Evolutionary conservation across 1,140 invertebrate genomes (phyloP).

Genomic region (Maniola jurtina): DNA sequence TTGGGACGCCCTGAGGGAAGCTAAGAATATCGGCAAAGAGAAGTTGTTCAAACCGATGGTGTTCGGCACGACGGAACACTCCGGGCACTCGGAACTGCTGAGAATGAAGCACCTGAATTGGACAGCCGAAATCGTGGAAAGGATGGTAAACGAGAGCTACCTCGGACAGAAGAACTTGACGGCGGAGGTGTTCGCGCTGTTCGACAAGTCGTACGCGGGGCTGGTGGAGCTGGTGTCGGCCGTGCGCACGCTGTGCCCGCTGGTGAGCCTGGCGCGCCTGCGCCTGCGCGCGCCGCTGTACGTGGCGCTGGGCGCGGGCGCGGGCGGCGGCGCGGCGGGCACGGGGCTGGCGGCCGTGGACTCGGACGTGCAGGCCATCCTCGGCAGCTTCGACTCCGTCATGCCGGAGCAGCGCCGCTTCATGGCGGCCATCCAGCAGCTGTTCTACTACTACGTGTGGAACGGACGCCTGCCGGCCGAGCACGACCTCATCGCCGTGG

Average conservation of each 20-base stretch:
- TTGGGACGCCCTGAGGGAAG: conserved; percentile 75
- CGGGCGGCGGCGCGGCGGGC: conserved; percentile 44
- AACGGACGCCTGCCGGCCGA: conserved; percentile 83
- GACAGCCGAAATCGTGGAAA: conserved; percentile 81
- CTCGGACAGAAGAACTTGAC: conserved; percentile 81
- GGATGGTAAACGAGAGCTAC: conserved; percentile 82
- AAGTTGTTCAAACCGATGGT: conserved; percentile 79
- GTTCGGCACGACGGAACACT: conserved; percentile 86
- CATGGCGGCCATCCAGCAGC: conserved; percentile 87
- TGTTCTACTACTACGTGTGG: conserved; percentile 90
- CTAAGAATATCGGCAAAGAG: conserved; percentile 61
- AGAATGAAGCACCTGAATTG: conserved; percentile 80
- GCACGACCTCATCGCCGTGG: conserved; percentile 81
- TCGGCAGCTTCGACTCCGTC: conserved; percentile 86
- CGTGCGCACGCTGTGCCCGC: conserved; percentile 88
- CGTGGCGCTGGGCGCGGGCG: conserved; percentile 79
- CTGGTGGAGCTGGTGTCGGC: conserved; percentile 87
- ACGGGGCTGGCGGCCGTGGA: conserved; percentile 48
- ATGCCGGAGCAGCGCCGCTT: conserved; percentile 86
- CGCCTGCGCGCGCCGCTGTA: conserved; percentile 84
- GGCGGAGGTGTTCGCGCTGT: conserved; percentile 81
- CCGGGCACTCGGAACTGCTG: conserved; percentile 80
- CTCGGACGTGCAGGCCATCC: conserved; percentile 84
- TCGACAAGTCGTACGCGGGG: conserved; percentile 83
- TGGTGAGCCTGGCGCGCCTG: conserved; percentile 81